phyloP scores from a whole-genome alignment of 2,113 vertebrate genomes.

The Hymenochirus boettgeri region DNA sequence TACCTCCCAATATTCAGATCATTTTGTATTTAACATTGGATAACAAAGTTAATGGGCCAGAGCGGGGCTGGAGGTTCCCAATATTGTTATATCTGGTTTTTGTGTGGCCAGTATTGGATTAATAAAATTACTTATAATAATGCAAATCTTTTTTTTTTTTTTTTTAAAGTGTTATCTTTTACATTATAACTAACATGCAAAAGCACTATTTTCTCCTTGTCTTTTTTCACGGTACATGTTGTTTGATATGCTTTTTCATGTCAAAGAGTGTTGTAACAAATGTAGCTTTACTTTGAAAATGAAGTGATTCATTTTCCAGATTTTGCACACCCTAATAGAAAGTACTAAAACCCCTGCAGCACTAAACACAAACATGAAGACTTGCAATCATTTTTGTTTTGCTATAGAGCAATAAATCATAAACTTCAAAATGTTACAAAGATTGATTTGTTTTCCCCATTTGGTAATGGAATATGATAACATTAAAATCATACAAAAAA shows the following conservation, averaged over 20 bases:
- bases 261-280: conserved; percentile 47
- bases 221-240: background rate
- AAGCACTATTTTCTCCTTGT: background rate
- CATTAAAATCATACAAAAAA: conserved; percentile 25
- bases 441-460: conserved; percentile 41
- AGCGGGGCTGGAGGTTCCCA: too few species aligned
- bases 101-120: too few species aligned
- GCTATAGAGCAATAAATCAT: conserved; percentile 41
- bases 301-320: conserved; percentile 54
- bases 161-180: too few species aligned
- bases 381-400: conserved; percentile 42
- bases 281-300: conserved; percentile 54
- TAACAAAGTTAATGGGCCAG: too few species aligned
- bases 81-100: too few species aligned
- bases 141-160: too few species aligned
- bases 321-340: conserved; percentile 56
- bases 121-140: too few species aligned
- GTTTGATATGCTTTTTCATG: conserved; percentile 13
- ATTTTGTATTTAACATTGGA: too few species aligned
- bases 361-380: conserved; percentile 52
- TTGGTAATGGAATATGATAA: conserved; percentile 17
- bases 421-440: conserved; percentile 40
- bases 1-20: too few species aligned
- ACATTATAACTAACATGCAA: too few species aligned
- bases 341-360: conserved; percentile 51